Evolutionary conservation across 64 coral and sea anemone genomes (phyloP).

Genomic region (Cladopsammia gracilis): DNA sequence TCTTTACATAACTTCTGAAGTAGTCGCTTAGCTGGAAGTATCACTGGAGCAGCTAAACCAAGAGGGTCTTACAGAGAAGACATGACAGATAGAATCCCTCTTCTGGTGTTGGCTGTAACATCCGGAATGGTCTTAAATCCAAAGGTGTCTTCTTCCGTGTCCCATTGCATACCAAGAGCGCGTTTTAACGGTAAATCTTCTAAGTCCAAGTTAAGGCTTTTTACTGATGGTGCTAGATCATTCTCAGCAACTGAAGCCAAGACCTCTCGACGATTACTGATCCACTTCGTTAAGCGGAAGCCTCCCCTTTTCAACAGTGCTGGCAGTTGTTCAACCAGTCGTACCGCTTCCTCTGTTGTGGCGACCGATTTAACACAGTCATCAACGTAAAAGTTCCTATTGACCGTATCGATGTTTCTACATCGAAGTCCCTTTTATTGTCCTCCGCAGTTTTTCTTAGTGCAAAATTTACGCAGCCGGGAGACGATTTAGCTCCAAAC

Average conservation of each 20-base stretch:
- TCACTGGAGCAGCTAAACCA: neutral
- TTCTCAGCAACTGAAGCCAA: conserved; percentile 19
- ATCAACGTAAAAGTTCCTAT: conserved; percentile 46
- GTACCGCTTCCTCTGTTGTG: neutral
- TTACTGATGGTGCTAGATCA: conserved; percentile 30
- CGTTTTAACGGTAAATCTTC: conserved; percentile 45
- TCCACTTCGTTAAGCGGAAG: conserved; percentile 28
- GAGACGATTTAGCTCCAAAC: conserved; percentile 56
- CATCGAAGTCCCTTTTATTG: conserved; percentile 10
- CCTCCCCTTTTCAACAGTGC: conserved; percentile 35
- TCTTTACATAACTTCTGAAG: conserved; percentile 13
- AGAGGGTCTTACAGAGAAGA: neutral
- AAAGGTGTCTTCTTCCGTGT: conserved; percentile 26
- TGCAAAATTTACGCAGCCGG: conserved; percentile 51
- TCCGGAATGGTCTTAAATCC: neutral
- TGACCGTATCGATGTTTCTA: conserved; percentile 8
- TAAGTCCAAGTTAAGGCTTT: conserved; percentile 41
- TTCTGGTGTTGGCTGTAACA: neutral
- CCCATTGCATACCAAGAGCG: conserved; percentile 61
- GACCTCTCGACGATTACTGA: conserved; percentile 17
- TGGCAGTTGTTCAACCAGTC: neutral
- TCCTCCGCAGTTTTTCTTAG: conserved; percentile 29
- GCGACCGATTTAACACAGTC: conserved; percentile 43
- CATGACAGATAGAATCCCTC: conserved; percentile 14
- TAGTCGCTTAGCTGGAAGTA: conserved; percentile 25